Evolutionary conservation across 2,113 vertebrate genomes (phyloP), one percentile per base, ranked within the genome.

Genomic region (Paedocypris sp.): DNA sequence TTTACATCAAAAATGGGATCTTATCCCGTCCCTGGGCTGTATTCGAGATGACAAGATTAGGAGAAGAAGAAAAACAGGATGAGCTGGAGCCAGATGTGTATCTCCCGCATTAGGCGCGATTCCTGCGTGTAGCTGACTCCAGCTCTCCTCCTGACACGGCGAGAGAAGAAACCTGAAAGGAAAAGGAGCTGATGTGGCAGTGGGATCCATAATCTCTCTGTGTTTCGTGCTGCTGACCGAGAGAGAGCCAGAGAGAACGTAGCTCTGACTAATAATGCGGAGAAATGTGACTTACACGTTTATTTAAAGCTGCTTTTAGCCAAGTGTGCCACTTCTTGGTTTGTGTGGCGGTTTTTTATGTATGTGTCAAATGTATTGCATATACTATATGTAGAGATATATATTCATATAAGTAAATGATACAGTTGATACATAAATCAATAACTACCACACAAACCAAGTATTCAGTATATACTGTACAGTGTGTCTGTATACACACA

Each of bases 1-100:
- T 66, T 71, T 67, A 63, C 66, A 73, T 66, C 28, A 53, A 23
- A 42, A 50, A 57, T 31, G 45, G 23, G 41, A 58, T 73, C 62
- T 59, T 16, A 26, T 28, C 13, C 43, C 32, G 19, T 45, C 68
- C 56, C 4, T 16, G 26, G 46, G 59, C 48, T 25, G 26, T 25
- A 41, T 33, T 31, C 57, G 29, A 60, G 48, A 74, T 58, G 50
- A 52, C 50, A 45, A 33, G 61, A 52, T 57, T 26, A 60, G 46
- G 50, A 45, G 36, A 41, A 20, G 12, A 29, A 20, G 12, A 29
- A 20, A 38, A 11, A 2, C 16, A 29, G 28, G 22, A 28, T 39
- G 43, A 7, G 48, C 48, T 20, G n/a, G 47, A 56, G 41, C 28
- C 18, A 38, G 52, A 58, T 15, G 50, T 31, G 12, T 60, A 41